Conservation (phyloP, 2,888 invertebrate genomes). For the Folsomia candida region DNA sequence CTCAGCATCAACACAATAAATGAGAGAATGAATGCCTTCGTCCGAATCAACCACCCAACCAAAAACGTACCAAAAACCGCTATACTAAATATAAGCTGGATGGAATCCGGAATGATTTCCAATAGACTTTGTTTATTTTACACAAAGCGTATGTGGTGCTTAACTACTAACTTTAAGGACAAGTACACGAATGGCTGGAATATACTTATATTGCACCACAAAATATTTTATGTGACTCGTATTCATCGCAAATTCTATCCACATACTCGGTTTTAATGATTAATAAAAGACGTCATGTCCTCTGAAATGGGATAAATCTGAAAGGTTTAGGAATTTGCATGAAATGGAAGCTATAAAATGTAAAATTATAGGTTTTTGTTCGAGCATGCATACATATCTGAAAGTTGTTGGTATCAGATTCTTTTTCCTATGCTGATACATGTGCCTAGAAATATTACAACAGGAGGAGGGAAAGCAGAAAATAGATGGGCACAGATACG, state of each 20-base stretch:
- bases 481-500: no score
- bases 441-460: neutral
- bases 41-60: no score
- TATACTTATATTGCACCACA: no score
- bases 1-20: no score
- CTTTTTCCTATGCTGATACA: no score
- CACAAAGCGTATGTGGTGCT: no score
- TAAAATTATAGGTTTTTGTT: neutral
- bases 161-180: no score
- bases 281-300: neutral
- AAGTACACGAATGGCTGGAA: neutral
- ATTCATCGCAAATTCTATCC: neutral
- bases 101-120: no score
- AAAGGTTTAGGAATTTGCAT: neutral
- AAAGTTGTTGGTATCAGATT: neutral
- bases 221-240: neutral
- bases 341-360: neutral
- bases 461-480: no score
- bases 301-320: neutral
- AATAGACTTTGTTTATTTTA: neutral
- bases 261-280: neutral
- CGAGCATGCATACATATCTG: neutral
- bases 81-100: no score
- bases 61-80: no score
- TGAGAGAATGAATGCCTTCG: no score